These are phyloP conservation scores for Trissolcus basalis DNA, from an alignment of 1,140 invertebrate species.

Conservation along the genomic window DNA sequence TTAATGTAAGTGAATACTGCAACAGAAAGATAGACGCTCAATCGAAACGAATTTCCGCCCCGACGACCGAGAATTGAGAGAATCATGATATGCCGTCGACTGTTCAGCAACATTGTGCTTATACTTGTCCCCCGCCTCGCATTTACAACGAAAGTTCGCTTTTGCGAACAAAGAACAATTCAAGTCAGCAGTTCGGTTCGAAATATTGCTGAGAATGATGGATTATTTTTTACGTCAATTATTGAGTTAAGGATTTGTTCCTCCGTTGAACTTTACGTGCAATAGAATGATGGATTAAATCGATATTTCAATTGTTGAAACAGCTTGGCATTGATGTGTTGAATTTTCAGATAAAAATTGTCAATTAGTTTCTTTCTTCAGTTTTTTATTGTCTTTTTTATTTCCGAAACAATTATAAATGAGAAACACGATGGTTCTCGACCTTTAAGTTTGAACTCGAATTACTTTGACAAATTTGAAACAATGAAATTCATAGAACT, in stretches of 20 bases:
- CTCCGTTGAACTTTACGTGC: too few species aligned
- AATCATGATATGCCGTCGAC: constrained; percentile 36
- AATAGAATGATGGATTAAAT: too few species aligned
- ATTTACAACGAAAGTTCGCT: constrained; percentile 18
- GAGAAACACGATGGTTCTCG: too few species aligned
- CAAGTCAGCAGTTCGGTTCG: constrained; percentile 22
- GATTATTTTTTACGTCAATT: constrained; percentile 5
- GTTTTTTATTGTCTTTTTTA: too few species aligned
- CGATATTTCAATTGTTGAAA: too few species aligned
- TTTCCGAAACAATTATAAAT: too few species aligned
- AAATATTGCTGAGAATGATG: constrained; percentile 18
- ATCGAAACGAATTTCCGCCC: constrained; percentile 54
- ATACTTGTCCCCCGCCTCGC: constrained; percentile 12
- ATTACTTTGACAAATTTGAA: too few species aligned
- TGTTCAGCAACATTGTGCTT: constrained; percentile 43
- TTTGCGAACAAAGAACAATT: constrained; percentile 22
- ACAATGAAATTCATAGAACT: too few species aligned
- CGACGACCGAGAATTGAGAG: constrained; percentile 33
- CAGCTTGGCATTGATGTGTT: too few species aligned
- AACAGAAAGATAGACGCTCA: constrained; percentile 48
- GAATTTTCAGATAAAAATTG: too few species aligned
- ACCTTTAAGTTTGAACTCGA: too few species aligned
- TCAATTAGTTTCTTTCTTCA: too few species aligned
- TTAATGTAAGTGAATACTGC: constrained; percentile 48
- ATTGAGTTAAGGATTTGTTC: constrained; percentile 1